A percentile compares a stretch with the other conserved stretches of the same genome.
These are phyloP conservation scores for Protodeltote pygarga DNA, from an alignment of 2,888 invertebrate species.

Conservation along the genomic window DNA sequence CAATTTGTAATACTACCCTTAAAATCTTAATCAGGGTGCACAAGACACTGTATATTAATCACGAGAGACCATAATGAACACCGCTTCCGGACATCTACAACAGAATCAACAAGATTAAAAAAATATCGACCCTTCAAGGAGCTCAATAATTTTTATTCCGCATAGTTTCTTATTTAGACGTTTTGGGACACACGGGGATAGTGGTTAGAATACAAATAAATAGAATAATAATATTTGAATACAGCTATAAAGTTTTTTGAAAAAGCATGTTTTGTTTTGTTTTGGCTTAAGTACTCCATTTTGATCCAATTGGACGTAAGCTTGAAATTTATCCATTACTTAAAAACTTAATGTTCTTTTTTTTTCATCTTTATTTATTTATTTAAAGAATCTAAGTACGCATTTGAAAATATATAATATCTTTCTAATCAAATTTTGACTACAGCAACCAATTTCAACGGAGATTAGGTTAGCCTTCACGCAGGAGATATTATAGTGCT, in stretches of 20 bases:
- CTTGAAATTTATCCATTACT: too few species aligned
- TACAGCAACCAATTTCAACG: too few species aligned
- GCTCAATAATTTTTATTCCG: slow-evolving; percentile 62
- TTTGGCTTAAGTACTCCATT: too few species aligned
- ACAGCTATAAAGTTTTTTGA: not conserved
- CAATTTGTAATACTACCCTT: slow-evolving; percentile 49
- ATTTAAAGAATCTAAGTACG: too few species aligned
- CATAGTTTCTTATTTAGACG: slow-evolving; percentile 47
- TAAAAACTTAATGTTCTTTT: too few species aligned
- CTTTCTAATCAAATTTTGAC: too few species aligned
- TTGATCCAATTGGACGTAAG: too few species aligned
- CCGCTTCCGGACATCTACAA: slow-evolving; percentile 61
- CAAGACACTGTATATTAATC: slow-evolving; percentile 56
- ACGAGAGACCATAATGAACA: slow-evolving; percentile 50
- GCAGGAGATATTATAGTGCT: too few species aligned
- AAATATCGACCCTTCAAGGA: slow-evolving; percentile 60
- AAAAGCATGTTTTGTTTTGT: too few species aligned
- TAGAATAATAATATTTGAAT: not conserved
- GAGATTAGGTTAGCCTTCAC: too few species aligned
- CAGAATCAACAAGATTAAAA: slow-evolving; percentile 55
- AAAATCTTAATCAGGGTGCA: slow-evolving; percentile 49
- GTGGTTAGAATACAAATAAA: not conserved
- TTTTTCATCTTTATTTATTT: too few species aligned
- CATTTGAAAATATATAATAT: too few species aligned
- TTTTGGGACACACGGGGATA: slow-evolving; percentile 40